Percentiles rank a stretch among this genome's conserved stretches.
Conservation (phyloP, 2,888 invertebrate genomes). For the Troides aeacus region DNA sequence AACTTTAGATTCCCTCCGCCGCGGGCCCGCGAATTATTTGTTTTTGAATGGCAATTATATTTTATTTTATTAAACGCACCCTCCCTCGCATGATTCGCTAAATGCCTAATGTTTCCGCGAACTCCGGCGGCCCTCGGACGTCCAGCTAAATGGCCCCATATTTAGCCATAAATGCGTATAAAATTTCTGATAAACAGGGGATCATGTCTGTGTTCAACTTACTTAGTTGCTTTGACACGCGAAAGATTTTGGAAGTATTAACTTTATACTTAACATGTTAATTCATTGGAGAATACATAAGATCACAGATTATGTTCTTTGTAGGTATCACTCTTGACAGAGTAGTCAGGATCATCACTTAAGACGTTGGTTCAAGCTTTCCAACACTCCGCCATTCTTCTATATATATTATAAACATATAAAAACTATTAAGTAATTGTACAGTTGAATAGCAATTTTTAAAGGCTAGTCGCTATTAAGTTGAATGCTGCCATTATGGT, state of each 20-base stretch:
- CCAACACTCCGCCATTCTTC: too few relatives aligned
- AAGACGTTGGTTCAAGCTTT: too few relatives aligned
- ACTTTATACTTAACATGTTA: too few relatives aligned
- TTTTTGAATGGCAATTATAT: conserved; percentile 79
- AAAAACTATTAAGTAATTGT: too few relatives aligned
- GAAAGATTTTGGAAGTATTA: conserved; percentile 6
- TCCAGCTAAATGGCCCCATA: conserved; percentile 43
- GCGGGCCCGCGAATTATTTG: conserved; percentile 73
- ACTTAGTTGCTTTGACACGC: conserved; percentile 13
- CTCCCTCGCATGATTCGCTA: conserved; percentile 62
- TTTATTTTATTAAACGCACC: conserved; percentile 73
- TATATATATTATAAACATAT: too few relatives aligned
- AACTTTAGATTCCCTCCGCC: conserved; percentile 69
- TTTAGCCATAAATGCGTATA: conserved; percentile 27
- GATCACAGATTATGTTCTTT: too few relatives aligned
- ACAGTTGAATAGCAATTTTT: too few relatives aligned
- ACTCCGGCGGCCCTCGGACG: conserved; percentile 57
- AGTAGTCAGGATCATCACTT: too few relatives aligned
- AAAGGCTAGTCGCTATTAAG: too few relatives aligned
- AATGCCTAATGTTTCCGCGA: conserved; percentile 70
- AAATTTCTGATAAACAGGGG: conserved; percentile 24
- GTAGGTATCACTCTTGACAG: too few relatives aligned
- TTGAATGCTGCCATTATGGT: too few relatives aligned
- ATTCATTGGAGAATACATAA: too few relatives aligned
- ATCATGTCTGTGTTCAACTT: background rate